phyloP scores from a whole-genome alignment of 2,888 invertebrate species.

The Gastracanthus pulcherrimus region DNA sequence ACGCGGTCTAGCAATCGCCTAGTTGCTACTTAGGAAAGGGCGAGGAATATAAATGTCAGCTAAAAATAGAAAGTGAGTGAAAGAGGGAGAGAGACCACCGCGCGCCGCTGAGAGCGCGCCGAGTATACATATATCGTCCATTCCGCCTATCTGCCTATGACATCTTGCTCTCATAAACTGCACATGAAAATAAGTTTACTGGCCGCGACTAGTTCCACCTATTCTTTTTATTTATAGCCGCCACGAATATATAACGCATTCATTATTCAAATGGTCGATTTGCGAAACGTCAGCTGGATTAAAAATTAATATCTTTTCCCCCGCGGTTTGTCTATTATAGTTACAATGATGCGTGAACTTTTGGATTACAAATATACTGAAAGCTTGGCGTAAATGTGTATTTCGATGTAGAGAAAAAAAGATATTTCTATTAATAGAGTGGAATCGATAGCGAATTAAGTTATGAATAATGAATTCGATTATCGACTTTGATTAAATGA shows the following conservation, averaged over 20 bases:
- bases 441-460: neutral
- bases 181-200: conserved; percentile 26
- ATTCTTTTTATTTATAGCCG: conserved; percentile 39
- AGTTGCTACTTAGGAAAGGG: conserved; percentile 37
- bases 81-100: neutral
- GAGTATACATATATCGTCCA: conserved; percentile 10
- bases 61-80: conserved; percentile 35
- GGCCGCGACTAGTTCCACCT: neutral
- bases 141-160: conserved; percentile 33
- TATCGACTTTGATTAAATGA: neutral
- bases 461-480: neutral
- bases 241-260: neutral
- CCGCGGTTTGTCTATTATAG: neutral
- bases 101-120: neutral
- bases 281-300: neutral
- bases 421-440: neutral
- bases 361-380: neutral
- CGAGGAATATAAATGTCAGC: conserved; percentile 42
- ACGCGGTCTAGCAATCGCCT: neutral
- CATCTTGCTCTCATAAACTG: conserved; percentile 44
- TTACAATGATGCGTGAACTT: neutral
- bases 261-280: conserved; percentile 21
- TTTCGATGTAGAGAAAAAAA: neutral
- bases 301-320: neutral
- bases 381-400: no score